phyloP scores from a whole-genome alignment of 2,113 vertebrate genomes.

The Motacilla alba region DNA sequence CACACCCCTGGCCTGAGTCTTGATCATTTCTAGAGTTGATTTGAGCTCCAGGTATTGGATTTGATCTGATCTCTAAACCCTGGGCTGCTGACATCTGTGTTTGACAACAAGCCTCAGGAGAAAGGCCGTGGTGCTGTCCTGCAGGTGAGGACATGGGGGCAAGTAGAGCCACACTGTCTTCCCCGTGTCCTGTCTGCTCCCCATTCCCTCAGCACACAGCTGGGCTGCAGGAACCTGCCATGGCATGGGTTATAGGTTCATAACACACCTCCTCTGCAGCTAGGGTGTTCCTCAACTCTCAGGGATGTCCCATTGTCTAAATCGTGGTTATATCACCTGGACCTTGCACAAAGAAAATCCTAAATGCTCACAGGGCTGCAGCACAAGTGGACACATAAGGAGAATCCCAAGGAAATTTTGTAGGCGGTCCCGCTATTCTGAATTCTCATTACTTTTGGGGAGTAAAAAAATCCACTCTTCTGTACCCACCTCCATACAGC shows the following conservation, averaged over 20 bases:
- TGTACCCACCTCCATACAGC: not conserved
- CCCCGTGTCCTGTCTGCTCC: rapidly evolving
- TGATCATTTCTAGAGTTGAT: rapidly evolving
- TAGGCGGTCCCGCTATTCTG: not conserved
- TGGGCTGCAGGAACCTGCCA: not conserved
- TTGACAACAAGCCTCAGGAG: not conserved
- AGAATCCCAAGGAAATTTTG: not conserved
- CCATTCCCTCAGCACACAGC: not conserved
- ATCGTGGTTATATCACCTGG: not conserved
- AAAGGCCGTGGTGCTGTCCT: rapidly evolving
- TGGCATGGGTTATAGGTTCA: rapidly evolving
- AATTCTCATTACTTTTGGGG: not conserved
- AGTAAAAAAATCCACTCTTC: not conserved
- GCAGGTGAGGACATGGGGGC: not conserved
- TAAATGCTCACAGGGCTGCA: not conserved
- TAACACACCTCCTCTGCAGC: not conserved
- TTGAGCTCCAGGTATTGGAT: not conserved
- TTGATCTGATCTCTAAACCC: not conserved
- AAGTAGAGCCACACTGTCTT: rapidly evolving
- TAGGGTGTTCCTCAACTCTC: not conserved
- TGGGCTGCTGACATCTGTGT: rapidly evolving
- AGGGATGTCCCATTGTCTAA: not conserved
- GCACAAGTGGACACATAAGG: not conserved
- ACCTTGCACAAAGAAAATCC: not conserved
- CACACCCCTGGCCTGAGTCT: not conserved